Evolutionary conservation across 2,888 invertebrate genomes (phyloP).

Genomic region (Electrophaes corylata): DNA sequence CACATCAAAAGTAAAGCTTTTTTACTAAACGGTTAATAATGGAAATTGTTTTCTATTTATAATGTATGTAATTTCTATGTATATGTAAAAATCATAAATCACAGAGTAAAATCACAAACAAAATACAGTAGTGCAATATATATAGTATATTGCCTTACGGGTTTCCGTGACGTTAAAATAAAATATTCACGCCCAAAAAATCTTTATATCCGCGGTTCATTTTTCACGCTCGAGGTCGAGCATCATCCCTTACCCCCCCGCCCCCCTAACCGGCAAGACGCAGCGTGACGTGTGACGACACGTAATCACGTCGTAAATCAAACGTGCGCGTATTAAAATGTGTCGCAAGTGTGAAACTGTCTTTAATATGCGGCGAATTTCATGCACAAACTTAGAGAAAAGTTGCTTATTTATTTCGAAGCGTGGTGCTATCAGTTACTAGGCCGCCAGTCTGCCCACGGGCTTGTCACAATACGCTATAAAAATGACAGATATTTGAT

Average conservation of each 20-base stretch:
- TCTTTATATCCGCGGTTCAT: constrained; percentile 20
- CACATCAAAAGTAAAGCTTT: background rate
- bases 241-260: background rate
- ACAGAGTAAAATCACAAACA: too few relatives aligned
- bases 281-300: constrained; percentile 24
- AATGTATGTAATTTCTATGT: too few relatives aligned
- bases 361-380: constrained; percentile 11
- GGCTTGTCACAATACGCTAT: background rate
- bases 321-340: constrained; percentile 40
- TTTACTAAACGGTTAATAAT: too few relatives aligned
- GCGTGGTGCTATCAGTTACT: background rate
- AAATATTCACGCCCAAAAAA: constrained; percentile 19
- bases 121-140: too few relatives aligned
- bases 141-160: too few relatives aligned
- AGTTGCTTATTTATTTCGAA: background rate
- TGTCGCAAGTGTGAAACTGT: constrained; percentile 25
- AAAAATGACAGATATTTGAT: background rate
- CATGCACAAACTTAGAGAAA: background rate
- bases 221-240: constrained; percentile 21
- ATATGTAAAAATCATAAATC: too few relatives aligned
- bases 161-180: constrained; percentile 2
- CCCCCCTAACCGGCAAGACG: constrained; percentile 1
- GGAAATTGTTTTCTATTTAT: too few relatives aligned
- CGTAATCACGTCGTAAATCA: constrained; percentile 54
- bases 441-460: background rate